A percentile compares a stretch with the other conserved stretches of the same genome.
Evolutionary conservation across 1,140 invertebrate genomes (phyloP).

Genomic region (Cydia fagiglandana): DNA sequence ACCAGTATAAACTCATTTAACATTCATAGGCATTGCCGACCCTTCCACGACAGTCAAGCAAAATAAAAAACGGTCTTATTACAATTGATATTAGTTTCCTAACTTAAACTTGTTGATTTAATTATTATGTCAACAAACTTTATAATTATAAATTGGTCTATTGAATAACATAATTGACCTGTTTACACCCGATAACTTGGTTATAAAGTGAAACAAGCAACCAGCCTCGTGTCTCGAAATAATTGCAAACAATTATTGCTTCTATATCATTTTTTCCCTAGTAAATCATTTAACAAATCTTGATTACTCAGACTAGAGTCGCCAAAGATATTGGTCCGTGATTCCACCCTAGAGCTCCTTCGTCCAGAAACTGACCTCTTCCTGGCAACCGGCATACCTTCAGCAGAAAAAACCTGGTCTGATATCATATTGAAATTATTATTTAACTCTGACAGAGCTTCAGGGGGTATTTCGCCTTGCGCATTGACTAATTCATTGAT

Average conservation of each 20-base stretch:
- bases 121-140: neutral
- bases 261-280: conserved; percentile 71
- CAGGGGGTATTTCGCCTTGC: conserved; percentile 56
- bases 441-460: conserved; percentile 61
- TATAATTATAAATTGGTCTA: conserved; percentile 5
- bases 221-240: neutral
- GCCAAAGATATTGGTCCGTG: conserved; percentile 55
- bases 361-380: conserved; percentile 62
- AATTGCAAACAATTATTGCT: neutral
- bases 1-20: neutral
- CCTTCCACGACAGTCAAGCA: neutral
- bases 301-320: conserved; percentile 65
- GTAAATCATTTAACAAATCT: conserved; percentile 64
- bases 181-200: neutral
- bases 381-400: conserved; percentile 42
- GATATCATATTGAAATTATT: conserved; percentile 71
- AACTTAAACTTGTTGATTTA: neutral
- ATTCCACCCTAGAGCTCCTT: conserved; percentile 47
- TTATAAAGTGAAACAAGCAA: neutral
- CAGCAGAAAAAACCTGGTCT: conserved; percentile 56
- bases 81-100: neutral
- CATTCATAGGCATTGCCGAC: neutral
- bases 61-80: neutral
- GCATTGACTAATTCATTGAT: conserved; percentile 66
- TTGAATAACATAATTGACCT: neutral